These are phyloP conservation scores for Tringa solitaria DNA, from an alignment of 2,113 vertebrate genomes.

Conservation along the genomic window DNA sequence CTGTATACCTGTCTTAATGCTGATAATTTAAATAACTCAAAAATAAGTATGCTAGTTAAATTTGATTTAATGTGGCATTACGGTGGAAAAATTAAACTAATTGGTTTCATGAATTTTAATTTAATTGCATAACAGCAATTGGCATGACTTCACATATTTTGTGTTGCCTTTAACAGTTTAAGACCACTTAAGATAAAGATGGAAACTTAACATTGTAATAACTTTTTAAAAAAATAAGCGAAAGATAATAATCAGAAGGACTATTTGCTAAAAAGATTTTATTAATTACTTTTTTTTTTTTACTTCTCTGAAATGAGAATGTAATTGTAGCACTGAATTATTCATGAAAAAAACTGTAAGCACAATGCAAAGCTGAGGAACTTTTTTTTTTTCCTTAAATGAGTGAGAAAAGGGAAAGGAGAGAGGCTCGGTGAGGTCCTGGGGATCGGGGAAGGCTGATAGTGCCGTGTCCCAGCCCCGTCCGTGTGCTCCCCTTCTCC, in stretches of 20 bases:
- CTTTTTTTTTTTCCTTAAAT: background rate
- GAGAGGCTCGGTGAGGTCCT: background rate
- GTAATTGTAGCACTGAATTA: background rate
- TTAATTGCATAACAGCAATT: background rate
- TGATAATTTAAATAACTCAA: background rate
- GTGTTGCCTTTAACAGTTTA: background rate
- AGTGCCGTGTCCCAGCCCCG: background rate
- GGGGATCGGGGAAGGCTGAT: background rate
- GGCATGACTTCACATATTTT: background rate
- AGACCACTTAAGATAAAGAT: background rate
- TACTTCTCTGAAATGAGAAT: background rate
- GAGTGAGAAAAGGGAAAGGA: background rate
- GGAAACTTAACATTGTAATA: background rate
- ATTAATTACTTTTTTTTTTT: background rate
- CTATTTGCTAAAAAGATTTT: background rate
- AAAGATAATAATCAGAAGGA: background rate
- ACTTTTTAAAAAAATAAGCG: background rate
- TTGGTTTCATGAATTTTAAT: conserved; percentile 10
- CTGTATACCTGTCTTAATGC: background rate
- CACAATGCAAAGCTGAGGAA: background rate
- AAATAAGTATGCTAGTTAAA: background rate
- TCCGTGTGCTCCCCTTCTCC: background rate
- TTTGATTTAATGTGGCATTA: background rate
- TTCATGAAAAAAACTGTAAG: background rate
- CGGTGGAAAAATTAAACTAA: background rate